phyloP scores from a whole-genome alignment of 1,140 invertebrate species.

The Sweltsa coloradensis region DNA sequence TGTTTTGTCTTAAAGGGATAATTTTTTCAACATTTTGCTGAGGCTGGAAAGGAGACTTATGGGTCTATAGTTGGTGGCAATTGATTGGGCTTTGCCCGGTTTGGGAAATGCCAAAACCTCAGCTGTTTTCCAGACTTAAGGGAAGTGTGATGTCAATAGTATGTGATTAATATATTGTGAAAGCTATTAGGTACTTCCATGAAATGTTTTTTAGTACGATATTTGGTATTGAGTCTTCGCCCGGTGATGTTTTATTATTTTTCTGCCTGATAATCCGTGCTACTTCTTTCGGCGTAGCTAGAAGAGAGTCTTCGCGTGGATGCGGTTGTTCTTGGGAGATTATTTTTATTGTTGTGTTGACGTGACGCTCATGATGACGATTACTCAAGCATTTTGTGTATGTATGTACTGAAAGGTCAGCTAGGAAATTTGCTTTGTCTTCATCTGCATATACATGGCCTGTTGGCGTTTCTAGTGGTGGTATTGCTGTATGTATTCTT shows the following conservation, averaged over 20 bases:
- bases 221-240: constrained; percentile 15
- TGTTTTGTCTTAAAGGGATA: neutral
- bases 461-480: neutral
- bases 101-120: constrained; percentile 17
- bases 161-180: constrained; percentile 13
- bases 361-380: neutral
- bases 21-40: constrained; percentile 13
- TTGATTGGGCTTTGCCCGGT: constrained; percentile 8
- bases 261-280: constrained; percentile 8
- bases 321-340: neutral
- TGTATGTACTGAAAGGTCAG: neutral
- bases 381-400: neutral
- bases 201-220: constrained; percentile 15
- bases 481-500: neutral
- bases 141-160: constrained; percentile 14
- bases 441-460: neutral
- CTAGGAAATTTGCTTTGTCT: neutral
- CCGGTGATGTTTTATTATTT: constrained; percentile 17
- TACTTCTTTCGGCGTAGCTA: neutral
- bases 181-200: neutral
- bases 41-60: constrained; percentile 15
- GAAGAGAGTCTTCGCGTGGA: neutral
- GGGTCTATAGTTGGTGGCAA: constrained; percentile 12
- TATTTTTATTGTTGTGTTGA: neutral
- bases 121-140: constrained; percentile 13